phyloP scores from a whole-genome alignment of 2,888 invertebrate species.

The Smittia aterrima region DNA sequence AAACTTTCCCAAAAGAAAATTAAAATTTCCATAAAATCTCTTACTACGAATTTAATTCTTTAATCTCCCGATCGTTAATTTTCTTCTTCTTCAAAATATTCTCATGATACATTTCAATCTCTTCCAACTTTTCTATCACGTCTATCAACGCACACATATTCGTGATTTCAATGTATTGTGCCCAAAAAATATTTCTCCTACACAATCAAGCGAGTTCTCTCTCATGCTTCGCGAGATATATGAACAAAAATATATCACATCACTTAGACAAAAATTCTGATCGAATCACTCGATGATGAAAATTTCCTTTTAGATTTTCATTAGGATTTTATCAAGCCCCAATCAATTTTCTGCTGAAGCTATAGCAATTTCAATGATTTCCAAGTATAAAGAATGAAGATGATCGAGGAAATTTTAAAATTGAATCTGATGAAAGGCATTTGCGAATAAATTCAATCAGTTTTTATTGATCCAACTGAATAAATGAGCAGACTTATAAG shows the following conservation, averaged over 20 bases:
- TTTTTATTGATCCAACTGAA: conserved; percentile 33
- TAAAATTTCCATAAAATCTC: too few species aligned
- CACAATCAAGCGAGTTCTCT: background rate
- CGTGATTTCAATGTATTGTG: background rate
- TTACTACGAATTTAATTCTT: too few species aligned
- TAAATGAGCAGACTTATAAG: conserved; percentile 16
- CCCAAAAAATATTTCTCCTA: too few species aligned
- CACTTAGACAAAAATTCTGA: background rate
- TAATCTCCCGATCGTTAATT: too few species aligned
- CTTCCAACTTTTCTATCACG: background rate
- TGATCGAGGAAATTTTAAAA: background rate
- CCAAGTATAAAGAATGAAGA: too few species aligned
- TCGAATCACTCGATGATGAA: background rate
- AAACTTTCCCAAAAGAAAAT: too few species aligned
- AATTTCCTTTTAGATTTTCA: background rate
- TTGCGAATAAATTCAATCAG: conserved; percentile 29
- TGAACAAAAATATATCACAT: background rate
- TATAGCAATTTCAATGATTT: too few species aligned
- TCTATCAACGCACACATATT: background rate
- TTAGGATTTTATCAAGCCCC: background rate
- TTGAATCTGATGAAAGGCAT: background rate
- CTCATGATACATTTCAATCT: background rate
- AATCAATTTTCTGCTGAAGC: too few species aligned
- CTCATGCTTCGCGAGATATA: background rate
- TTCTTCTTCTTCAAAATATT: too few species aligned